Conservation (phyloP, 2,888 invertebrate genomes). For the Steinernema carpocapsae region DNA sequence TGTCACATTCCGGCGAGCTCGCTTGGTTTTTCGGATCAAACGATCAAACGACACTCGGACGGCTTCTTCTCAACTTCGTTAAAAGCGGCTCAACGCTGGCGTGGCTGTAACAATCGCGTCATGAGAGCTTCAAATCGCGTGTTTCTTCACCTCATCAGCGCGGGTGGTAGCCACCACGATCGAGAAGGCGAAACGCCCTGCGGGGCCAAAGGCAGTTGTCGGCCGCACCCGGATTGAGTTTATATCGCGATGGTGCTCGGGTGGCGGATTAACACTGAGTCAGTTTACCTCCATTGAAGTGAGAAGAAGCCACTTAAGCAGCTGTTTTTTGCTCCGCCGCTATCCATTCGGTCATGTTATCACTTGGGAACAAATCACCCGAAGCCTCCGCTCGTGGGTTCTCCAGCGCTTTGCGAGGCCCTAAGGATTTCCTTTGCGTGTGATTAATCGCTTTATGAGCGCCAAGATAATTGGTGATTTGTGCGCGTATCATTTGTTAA, state of each 20-base stretch:
- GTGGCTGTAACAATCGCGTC: constrained; percentile 22
- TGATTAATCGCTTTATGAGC: constrained; percentile 32
- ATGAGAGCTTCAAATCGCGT: constrained; percentile 28
- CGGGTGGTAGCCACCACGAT: constrained; percentile 22
- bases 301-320: background rate
- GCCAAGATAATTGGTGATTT: constrained; percentile 30
- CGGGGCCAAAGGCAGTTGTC: constrained; percentile 8
- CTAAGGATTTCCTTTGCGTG: constrained; percentile 32
- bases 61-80: constrained; percentile 11
- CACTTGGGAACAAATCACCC: constrained; percentile 18
- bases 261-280: constrained; percentile 11
- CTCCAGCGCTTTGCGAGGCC: background rate
- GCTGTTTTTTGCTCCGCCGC: constrained; percentile 14
- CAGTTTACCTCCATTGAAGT: constrained; percentile 10
- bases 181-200: background rate
- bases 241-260: background rate
- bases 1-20: too few relatives aligned
- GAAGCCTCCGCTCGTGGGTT: too few relatives aligned
- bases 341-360: constrained; percentile 6
- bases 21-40: too few relatives aligned
- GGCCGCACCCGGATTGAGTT: background rate
- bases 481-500: constrained; percentile 26
- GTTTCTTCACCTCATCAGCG: constrained; percentile 16
- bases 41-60: too few relatives aligned
- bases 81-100: background rate